Conservation (phyloP, 2,888 invertebrate genomes). For the Hirtodrosophila alboralis region DNA sequence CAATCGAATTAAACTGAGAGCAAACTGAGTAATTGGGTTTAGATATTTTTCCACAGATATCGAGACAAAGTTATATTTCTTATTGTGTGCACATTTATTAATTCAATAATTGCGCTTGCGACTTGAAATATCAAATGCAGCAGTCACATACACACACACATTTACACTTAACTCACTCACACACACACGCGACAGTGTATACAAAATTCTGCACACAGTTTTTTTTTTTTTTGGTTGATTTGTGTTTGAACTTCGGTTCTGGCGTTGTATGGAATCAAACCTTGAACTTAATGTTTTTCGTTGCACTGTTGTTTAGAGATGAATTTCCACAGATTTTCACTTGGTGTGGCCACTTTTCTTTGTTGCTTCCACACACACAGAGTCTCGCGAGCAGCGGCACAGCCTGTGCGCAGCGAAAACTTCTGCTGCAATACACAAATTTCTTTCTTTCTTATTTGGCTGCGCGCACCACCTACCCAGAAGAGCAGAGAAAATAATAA, state of each 20-base stretch:
- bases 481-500: constrained; percentile 72
- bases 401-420: constrained; percentile 64
- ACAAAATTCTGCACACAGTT: constrained; percentile 76
- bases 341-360: constrained; percentile 40
- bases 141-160: constrained; percentile 30
- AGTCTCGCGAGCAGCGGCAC: constrained; percentile 45
- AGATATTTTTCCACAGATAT: constrained; percentile 79
- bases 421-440: constrained; percentile 76
- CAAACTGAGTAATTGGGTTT: constrained; percentile 80
- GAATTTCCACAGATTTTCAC: constrained; percentile 40
- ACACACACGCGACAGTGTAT: constrained; percentile 63
- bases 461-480: constrained; percentile 62
- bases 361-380: constrained; percentile 33
- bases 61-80: constrained; percentile 65
- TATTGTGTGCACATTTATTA: constrained; percentile 53
- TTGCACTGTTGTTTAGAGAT: constrained; percentile 8
- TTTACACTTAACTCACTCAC: constrained; percentile 6
- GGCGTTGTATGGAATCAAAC: constrained; percentile 40
- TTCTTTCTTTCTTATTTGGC: constrained; percentile 55
- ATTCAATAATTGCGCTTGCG: constrained; percentile 54
- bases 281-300: constrained; percentile 55
- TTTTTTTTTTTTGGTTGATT: constrained; percentile 44
- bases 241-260: constrained; percentile 45
- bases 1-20: constrained; percentile 79
- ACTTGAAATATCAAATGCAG: no score